phyloP scores from a whole-genome alignment of 2,888 invertebrate genomes.

The Erebia aethiops region DNA sequence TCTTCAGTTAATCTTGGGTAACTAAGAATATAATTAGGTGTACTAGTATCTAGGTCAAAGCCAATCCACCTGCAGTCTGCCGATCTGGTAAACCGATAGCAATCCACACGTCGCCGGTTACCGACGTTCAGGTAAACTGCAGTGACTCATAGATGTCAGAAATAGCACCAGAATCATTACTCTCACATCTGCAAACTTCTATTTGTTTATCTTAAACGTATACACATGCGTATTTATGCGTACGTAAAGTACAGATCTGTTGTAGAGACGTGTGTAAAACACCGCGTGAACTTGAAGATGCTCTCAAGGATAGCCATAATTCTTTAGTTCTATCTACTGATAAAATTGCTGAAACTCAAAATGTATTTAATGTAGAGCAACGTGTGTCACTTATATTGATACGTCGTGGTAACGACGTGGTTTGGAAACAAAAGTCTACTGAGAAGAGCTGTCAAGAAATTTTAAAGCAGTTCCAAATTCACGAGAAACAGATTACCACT shows the following conservation, averaged over 20 bases:
- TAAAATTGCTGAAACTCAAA: too few relatives aligned
- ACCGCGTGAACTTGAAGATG: conserved; percentile 1
- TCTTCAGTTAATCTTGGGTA: conserved; percentile 12
- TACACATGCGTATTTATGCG: not conserved
- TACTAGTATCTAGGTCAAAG: conserved; percentile 6
- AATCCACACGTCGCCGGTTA: not conserved
- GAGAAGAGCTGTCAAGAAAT: too few relatives aligned
- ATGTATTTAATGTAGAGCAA: too few relatives aligned
- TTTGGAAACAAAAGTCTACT: too few relatives aligned
- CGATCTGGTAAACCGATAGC: conserved; percentile 6
- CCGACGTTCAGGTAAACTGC: conserved; percentile 13
- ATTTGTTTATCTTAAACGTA: conserved; percentile 21
- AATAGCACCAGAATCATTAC: conserved; percentile 20
- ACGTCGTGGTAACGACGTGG: too few relatives aligned
- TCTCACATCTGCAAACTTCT: conserved; percentile 16
- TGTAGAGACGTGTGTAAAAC: conserved; percentile 18
- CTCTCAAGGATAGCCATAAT: not conserved
- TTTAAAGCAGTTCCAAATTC: too few relatives aligned
- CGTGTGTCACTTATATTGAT: too few relatives aligned
- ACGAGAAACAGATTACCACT: too few relatives aligned
- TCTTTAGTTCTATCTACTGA: too few relatives aligned
- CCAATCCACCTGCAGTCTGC: conserved; percentile 1
- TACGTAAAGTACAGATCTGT: not conserved
- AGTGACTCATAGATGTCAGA: conserved; percentile 6
- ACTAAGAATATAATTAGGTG: conserved; percentile 6